These are phyloP conservation scores for Procavia capensis DNA, from an alignment of 2,113 vertebrate genomes.

Conservation along the genomic window DNA sequence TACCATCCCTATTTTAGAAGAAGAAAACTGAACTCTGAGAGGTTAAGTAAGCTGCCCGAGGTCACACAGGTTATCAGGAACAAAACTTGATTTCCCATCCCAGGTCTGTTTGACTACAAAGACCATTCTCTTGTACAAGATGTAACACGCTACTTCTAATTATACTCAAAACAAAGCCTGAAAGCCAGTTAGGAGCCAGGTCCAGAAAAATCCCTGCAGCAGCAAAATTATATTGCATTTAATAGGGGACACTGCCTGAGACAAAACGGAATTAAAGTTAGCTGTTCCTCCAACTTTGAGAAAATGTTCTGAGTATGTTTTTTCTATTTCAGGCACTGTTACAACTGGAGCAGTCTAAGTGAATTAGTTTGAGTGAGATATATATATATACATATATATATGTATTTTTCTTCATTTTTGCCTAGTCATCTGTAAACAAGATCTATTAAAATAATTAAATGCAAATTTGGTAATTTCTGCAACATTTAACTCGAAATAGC, in stretches of 20 bases:
- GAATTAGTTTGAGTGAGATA: constrained; percentile 82
- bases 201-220: constrained; percentile 22
- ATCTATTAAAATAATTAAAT: constrained; percentile 89
- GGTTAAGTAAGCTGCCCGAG: constrained; percentile 10
- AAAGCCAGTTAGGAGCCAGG: neutral
- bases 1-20: neutral
- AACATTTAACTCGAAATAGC: constrained; percentile 85
- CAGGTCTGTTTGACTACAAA: neutral
- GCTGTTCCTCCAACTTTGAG: constrained; percentile 74
- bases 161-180: neutral
- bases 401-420: constrained; percentile 78
- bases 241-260: constrained; percentile 61
- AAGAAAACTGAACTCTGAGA: constrained; percentile 31
- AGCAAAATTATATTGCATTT: constrained; percentile 59
- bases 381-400: too few relatives aligned
- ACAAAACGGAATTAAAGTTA: constrained; percentile 77
- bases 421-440: constrained; percentile 87
- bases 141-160: neutral
- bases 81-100: neutral
- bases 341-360: constrained; percentile 81
- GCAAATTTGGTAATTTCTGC: constrained; percentile 85
- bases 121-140: neutral
- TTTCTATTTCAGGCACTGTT: constrained; percentile 83
- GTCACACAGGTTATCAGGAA: neutral
- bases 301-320: constrained; percentile 76